Evolutionary conservation across 2,797 vertebrate genomes (phyloP), one percentile per base, ranked within the genome.

Genomic region (Thripadectes ignobilis): DNA sequence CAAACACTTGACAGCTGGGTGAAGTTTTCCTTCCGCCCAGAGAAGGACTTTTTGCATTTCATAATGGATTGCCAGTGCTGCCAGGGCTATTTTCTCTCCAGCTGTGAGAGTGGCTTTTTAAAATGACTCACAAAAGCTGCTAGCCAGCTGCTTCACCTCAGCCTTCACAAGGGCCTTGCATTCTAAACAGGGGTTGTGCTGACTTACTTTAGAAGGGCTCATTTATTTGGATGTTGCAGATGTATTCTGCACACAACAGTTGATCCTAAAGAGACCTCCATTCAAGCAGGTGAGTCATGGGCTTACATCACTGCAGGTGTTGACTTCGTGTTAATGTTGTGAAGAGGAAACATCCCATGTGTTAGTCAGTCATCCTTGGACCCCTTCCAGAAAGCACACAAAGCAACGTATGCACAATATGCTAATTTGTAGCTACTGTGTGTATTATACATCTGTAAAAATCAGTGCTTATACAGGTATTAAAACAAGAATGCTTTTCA

Each of bases 81-180:
- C 97, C 94, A 94, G 96, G 95, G 97, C 97, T 97, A 95, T 95
- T 96, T 95, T 97, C 96, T 95, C 97, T 98, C 98, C 98, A 98
- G 98, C 98, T 98, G 98, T 97, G 98, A 98, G 89, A 92, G 97
- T 95, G 96, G 96, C 96, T 93, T 97, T 97, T 97, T 95, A 97
- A 94, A 96, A 95, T 88, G 97, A 93, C 95, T 94, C 51, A 84
- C 95, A 96, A 96, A 97, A 97, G 98, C 98, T 96, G 97, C 96
- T 95, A 97, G 95, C 96, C 98, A 97, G 97, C 98, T 98, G 98
- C 97, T 96, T 96, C 96, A 95, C 97, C 97, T 97, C 95, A 95
- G 96, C 97, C 93, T 95, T 91, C 92, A 94, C 95, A 88, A 97
- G 89, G 92, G 94, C 95, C 75, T 88, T 97, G 97, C 96, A 96